A percentile compares a stretch with the other conserved stretches of the same genome.
phyloP scores from a whole-genome alignment of 2,888 invertebrate species.

The Hydriomena furcata region DNA sequence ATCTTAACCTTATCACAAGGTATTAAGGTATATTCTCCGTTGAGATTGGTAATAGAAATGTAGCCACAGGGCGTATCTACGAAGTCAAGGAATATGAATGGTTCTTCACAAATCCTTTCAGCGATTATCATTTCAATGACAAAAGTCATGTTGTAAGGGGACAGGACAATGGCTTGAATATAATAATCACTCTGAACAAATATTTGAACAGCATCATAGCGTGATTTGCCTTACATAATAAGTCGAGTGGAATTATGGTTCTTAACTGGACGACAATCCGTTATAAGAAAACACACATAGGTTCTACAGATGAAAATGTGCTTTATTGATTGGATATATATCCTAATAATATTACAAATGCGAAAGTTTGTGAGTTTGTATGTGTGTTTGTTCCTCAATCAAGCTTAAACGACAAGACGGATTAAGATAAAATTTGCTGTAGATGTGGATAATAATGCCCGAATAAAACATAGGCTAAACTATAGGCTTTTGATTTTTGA shows the following conservation, averaged over 20 bases:
- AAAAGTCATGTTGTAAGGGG: slow-evolving; percentile 72
- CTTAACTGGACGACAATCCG: not conserved
- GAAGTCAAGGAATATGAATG: slow-evolving; percentile 76
- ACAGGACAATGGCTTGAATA: slow-evolving; percentile 48
- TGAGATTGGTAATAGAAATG: slow-evolving; percentile 38
- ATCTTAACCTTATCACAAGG: slow-evolving; percentile 32
- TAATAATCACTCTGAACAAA: slow-evolving; percentile 32
- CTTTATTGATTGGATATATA: no score
- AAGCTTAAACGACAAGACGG: no score
- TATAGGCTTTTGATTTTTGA: no score
- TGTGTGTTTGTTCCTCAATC: no score
- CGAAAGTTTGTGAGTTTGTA: no score
- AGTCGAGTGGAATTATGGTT: slow-evolving; percentile 23
- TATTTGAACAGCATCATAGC: slow-evolving; percentile 33
- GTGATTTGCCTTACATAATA: slow-evolving; percentile 26
- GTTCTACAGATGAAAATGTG: no score
- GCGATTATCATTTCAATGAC: slow-evolving; percentile 81
- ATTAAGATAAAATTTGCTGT: no score
- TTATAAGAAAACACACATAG: not conserved
- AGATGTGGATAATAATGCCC: no score
- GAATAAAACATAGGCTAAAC: no score
- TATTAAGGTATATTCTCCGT: slow-evolving; percentile 30
- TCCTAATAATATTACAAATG: no score
- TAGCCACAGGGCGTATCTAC: slow-evolving; percentile 82
- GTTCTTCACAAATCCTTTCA: slow-evolving; percentile 78